A percentile compares a stretch with the other conserved stretches of the same genome.
phyloP scores from a whole-genome alignment of 1,140 invertebrate species.

The Diplogasteroides magnus region DNA sequence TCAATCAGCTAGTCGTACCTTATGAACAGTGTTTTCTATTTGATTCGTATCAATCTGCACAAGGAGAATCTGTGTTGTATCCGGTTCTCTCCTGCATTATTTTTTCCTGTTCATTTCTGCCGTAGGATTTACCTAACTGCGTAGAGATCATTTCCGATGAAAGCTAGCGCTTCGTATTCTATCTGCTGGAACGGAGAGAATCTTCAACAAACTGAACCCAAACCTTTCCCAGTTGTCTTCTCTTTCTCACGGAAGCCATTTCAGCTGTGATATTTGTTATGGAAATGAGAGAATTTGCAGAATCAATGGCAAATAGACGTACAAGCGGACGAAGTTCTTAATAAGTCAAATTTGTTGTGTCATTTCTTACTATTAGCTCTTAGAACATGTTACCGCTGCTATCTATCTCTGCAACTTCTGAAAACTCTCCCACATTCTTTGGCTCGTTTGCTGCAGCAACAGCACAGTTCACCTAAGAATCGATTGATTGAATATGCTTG shows the following conservation, averaged over 20 bases:
- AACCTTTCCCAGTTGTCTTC: background rate
- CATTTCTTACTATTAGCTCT: background rate
- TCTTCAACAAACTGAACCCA: slow-evolving; percentile 8
- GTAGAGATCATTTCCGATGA: slow-evolving; percentile 50
- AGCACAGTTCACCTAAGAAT: slow-evolving; percentile 29
- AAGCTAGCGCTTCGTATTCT: slow-evolving; percentile 51
- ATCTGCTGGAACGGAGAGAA: slow-evolving; percentile 22
- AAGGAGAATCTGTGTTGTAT: slow-evolving; percentile 40
- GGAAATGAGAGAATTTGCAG: slow-evolving; percentile 41
- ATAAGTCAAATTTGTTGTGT: slow-evolving; percentile 16
- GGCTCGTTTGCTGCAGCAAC: slow-evolving; percentile 53
- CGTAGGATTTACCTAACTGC: slow-evolving; percentile 32
- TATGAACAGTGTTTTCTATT: slow-evolving; percentile 46
- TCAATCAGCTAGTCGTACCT: slow-evolving; percentile 22
- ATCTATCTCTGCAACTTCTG: slow-evolving; percentile 43
- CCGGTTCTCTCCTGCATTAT: slow-evolving; percentile 34
- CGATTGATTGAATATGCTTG: background rate
- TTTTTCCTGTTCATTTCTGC: background rate
- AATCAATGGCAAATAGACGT: slow-evolving; percentile 53
- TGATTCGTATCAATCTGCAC: slow-evolving; percentile 51
- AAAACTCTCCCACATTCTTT: slow-evolving; percentile 39
- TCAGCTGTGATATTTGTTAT: slow-evolving; percentile 36
- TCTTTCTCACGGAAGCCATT: slow-evolving; percentile 35
- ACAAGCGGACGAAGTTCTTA: slow-evolving; percentile 50
- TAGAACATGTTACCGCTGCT: slow-evolving; percentile 42